Evolutionary conservation across 1,140 invertebrate genomes (phyloP).

Genomic region (Brachionus rotundiformis): DNA sequence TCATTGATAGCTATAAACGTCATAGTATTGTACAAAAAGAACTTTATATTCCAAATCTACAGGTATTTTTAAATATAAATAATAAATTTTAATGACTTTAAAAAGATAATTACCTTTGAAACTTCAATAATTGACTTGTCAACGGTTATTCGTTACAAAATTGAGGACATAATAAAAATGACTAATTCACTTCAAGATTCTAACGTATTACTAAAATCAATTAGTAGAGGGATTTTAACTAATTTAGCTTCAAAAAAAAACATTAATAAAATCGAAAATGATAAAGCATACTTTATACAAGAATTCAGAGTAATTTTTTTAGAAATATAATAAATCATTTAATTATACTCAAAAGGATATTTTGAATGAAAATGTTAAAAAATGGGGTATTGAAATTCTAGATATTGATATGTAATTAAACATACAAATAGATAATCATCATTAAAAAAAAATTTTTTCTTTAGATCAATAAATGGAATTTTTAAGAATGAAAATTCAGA

Average conservation of each 20-base stretch:
- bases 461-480: constrained; percentile 1
- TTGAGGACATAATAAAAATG: neutral
- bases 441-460: neutral
- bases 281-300: neutral
- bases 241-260: constrained; percentile 26
- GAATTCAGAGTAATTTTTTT: neutral
- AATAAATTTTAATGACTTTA: neutral
- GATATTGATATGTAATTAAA: constrained; percentile 11
- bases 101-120: constrained; percentile 16
- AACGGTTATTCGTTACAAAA: constrained; percentile 20
- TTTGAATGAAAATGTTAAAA: constrained; percentile 25
- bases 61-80: neutral
- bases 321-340: neutral
- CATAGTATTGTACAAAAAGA: constrained; percentile 19
- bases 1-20: neutral
- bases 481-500: constrained; percentile 29
- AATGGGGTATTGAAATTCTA: constrained; percentile 47
- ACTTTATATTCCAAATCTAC: constrained; percentile 20
- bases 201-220: neutral
- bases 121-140: constrained; percentile 19
- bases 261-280: constrained; percentile 27
- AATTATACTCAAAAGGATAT: neutral
- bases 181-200: constrained; percentile 33
- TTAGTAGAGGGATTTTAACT: neutral
- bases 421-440: too few relatives aligned